Evolutionary conservation across 1,140 invertebrate genomes (phyloP).

Genomic region (Papilio xuthus): DNA sequence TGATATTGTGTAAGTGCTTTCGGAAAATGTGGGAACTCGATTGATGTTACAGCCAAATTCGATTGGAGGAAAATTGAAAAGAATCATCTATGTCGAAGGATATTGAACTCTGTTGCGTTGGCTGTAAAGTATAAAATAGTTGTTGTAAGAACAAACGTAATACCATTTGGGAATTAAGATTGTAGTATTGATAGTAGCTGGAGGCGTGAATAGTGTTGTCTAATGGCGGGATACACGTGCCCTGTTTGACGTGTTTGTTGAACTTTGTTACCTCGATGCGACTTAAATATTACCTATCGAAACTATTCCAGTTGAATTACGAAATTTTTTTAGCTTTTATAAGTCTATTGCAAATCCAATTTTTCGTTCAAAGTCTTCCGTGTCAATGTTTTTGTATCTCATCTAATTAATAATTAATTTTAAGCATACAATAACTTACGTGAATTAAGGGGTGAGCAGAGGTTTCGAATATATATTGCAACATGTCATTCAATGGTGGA

Average conservation of each 20-base stretch:
- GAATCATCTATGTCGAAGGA: slow-evolving; percentile 51
- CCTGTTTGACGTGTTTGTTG: slow-evolving; percentile 40
- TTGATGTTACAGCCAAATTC: slow-evolving; percentile 80
- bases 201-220: slow-evolving; percentile 77
- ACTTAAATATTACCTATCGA: slow-evolving; percentile 3
- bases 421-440: too few relatives aligned
- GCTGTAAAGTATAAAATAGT: slow-evolving; percentile 48
- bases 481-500: too few relatives aligned
- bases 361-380: neutral
- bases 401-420: too few relatives aligned
- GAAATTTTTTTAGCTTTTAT: neutral
- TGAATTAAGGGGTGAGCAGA: too few relatives aligned
- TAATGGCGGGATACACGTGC: slow-evolving; percentile 65
- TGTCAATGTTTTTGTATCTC: neutral
- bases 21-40: slow-evolving; percentile 81
- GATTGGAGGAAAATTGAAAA: slow-evolving; percentile 81
- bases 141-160: slow-evolving; percentile 40
- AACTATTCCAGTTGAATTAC: neutral
- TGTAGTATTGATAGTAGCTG: slow-evolving; percentile 66
- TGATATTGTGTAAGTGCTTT: slow-evolving; percentile 81
- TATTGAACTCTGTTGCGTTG: slow-evolving; percentile 45
- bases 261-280: slow-evolving; percentile 12
- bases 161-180: slow-evolving; percentile 47
- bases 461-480: too few relatives aligned
- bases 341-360: neutral